phyloP scores from a whole-genome alignment of 2,113 vertebrate genomes.

The Butorides virescens region DNA sequence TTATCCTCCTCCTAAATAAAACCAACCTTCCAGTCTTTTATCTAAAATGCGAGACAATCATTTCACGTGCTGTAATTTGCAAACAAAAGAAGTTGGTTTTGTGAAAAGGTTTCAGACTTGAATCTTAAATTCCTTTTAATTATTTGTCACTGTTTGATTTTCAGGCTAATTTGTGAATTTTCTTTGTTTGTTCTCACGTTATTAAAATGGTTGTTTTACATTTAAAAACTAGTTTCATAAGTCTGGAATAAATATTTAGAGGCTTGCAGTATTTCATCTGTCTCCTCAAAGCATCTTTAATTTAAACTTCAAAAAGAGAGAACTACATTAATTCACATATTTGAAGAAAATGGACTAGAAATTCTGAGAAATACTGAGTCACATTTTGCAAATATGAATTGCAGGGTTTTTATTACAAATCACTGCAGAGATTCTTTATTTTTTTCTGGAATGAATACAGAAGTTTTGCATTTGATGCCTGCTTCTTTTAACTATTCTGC shows the following conservation, averaged over 20 bases:
- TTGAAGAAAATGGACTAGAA: neutral
- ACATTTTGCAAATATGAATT: neutral
- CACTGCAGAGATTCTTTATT: neutral
- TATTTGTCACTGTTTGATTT: neutral
- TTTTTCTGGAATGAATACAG: neutral
- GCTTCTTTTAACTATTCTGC: neutral
- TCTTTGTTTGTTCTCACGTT: neutral
- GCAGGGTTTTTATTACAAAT: neutral
- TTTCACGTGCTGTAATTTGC: neutral
- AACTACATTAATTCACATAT: neutral
- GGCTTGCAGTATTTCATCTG: neutral
- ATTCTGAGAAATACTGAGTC: neutral
- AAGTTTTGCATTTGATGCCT: neutral
- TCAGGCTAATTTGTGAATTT: neutral
- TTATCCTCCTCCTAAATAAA: neutral
- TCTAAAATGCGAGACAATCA: neutral
- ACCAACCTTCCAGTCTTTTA: neutral
- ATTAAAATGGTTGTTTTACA: neutral
- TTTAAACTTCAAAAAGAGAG: neutral
- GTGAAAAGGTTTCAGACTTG: constrained; percentile 14
- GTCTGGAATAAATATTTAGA: neutral
- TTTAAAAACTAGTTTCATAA: neutral
- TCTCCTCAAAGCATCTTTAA: neutral
- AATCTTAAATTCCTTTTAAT: neutral
- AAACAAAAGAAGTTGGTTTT: constrained; percentile 43